Conservation (phyloP, 2,888 invertebrate genomes). For the Parnassius smintheus region DNA sequence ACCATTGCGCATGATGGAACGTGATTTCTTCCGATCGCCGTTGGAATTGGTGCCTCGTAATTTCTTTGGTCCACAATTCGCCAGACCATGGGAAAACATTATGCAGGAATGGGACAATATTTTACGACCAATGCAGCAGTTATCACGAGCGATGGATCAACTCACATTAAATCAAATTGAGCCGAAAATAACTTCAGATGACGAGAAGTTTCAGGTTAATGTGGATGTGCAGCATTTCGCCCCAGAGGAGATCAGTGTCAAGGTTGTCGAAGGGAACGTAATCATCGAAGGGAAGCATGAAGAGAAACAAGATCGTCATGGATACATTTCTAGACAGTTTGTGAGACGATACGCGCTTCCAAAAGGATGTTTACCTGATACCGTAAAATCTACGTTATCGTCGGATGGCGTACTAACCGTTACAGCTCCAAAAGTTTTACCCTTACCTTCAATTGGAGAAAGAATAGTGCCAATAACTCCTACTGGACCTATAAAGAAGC, state of each 20-base stretch:
- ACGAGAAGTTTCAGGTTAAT: conserved; percentile 83
- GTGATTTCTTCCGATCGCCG: conserved; percentile 51
- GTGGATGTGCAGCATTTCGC: conserved; percentile 89
- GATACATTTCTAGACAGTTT: conserved; percentile 87
- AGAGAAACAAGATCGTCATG: conserved; percentile 87
- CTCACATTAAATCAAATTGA: conserved; percentile 65
- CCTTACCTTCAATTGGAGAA: conserved; percentile 70
- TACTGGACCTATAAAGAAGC: conserved; percentile 78
- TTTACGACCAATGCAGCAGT: conserved; percentile 54
- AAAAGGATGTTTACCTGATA: conserved; percentile 85
- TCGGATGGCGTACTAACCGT: conserved; percentile 88
- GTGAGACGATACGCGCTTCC: conserved; percentile 87
- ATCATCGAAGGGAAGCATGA: conserved; percentile 89
- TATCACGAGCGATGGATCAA: conserved; percentile 55
- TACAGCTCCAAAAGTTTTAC: conserved; percentile 82
- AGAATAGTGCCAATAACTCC: conserved; percentile 82
- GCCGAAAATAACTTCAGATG: conserved; percentile 68
- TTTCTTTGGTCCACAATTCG: conserved; percentile 36
- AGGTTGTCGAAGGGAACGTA: conserved; percentile 84
- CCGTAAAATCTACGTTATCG: conserved; percentile 86
- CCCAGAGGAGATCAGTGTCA: conserved; percentile 88
- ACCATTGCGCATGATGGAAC: conserved; percentile 62
- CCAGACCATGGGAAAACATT: conserved; percentile 43
- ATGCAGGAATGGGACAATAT: conserved; percentile 44
- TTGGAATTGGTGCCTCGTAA: conserved; percentile 39